Evolutionary conservation across 2,113 vertebrate species (phyloP).

Genomic region (Columbina picui): DNA sequence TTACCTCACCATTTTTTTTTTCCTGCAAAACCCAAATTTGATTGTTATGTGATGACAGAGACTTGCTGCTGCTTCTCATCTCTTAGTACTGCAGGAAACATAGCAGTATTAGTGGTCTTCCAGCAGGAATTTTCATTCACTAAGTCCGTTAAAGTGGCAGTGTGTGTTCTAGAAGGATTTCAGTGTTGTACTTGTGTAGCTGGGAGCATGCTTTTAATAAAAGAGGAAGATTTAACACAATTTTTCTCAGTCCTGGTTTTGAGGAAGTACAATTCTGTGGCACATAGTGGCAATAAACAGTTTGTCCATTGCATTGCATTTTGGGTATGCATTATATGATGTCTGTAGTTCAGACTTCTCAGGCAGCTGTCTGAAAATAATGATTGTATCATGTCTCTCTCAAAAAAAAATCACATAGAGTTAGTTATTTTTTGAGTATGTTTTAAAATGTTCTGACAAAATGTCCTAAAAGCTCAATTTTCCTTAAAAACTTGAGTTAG

Average conservation of each 20-base stretch:
- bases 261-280: neutral
- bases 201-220: neutral
- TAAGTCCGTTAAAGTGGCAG: neutral
- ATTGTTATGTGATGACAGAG: neutral
- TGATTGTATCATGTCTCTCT: neutral
- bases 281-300: neutral
- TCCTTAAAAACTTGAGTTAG: neutral
- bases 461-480: neutral
- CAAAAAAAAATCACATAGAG: neutral
- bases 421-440: neutral
- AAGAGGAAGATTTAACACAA: neutral
- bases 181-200: neutral
- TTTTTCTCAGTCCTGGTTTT: neutral
- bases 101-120: neutral
- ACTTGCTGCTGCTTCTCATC: neutral
- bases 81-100: neutral
- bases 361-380: neutral
- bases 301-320: neutral
- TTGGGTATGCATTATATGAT: neutral
- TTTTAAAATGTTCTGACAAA: neutral
- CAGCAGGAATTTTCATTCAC: neutral
- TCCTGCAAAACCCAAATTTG: neutral
- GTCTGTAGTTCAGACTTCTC: neutral
- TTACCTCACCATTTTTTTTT: neutral
- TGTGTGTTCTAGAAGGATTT: neutral